phyloP scores from a whole-genome alignment of 2,113 vertebrate species.

The Stercorarius parasiticus region DNA sequence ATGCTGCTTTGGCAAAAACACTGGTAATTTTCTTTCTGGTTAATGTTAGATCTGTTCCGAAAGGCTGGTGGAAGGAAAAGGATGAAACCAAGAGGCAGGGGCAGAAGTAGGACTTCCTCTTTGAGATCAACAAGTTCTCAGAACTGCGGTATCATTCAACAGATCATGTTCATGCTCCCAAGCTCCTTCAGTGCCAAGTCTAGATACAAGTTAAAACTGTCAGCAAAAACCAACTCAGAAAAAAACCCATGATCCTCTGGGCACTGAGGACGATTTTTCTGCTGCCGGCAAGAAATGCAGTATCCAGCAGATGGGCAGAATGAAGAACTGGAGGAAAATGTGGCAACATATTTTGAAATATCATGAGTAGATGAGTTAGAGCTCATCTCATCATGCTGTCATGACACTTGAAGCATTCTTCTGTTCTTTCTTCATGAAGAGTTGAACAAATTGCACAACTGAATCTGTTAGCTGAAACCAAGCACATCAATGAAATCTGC shows the following conservation, averaged over 20 bases:
- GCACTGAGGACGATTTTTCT: neutral
- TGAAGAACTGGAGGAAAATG: neutral
- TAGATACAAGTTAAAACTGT: neutral
- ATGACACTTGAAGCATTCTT: neutral
- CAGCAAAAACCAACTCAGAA: neutral
- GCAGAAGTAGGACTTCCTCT: neutral
- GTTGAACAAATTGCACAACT: neutral
- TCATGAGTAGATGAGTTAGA: neutral
- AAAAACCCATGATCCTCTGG: neutral
- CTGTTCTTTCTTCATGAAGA: neutral
- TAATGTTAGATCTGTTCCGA: neutral
- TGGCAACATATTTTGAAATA: constrained; percentile 10
- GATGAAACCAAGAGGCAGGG: neutral
- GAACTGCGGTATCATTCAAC: neutral
- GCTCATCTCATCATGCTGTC: neutral
- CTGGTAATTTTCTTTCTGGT: neutral
- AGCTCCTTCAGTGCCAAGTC: neutral
- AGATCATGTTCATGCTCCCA: neutral
- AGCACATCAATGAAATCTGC: neutral
- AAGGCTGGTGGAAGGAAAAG: neutral
- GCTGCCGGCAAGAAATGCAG: neutral
- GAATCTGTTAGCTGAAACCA: neutral
- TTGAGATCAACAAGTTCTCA: neutral
- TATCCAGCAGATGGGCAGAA: neutral
- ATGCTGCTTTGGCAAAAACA: neutral